A percentile compares a stretch with the other conserved stretches of the same genome.
phyloP scores from a whole-genome alignment of 1,140 invertebrate species.

The Drosophila micromelanica region DNA sequence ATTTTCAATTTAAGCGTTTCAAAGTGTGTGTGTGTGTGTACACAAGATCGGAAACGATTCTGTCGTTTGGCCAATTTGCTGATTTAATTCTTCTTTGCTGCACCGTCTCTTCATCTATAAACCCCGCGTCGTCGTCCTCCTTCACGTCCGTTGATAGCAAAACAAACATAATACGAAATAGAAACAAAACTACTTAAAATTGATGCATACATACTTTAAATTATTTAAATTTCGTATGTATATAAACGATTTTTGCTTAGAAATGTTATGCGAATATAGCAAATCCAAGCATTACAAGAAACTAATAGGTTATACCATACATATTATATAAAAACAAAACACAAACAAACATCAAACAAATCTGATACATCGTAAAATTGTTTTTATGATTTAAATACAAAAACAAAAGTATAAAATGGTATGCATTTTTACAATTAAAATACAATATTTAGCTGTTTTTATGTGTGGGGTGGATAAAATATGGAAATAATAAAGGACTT shows the following conservation, averaged over 20 bases:
- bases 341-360: slow-evolving; percentile 44
- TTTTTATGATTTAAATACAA: slow-evolving; percentile 83
- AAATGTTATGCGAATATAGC: slow-evolving; percentile 68
- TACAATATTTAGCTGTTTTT: slow-evolving; percentile 48
- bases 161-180: slow-evolving; percentile 51
- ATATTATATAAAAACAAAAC: slow-evolving; percentile 67
- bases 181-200: slow-evolving; percentile 41
- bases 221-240: slow-evolving; percentile 76
- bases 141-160: slow-evolving; percentile 67
- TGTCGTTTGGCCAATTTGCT: slow-evolving; percentile 30
- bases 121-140: slow-evolving; percentile 36
- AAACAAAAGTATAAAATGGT: slow-evolving; percentile 59
- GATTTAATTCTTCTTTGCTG: slow-evolving; percentile 43
- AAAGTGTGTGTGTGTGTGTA: slow-evolving; percentile 29
- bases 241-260: slow-evolving; percentile 60
- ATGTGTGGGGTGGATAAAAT: slow-evolving; percentile 13
- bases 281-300: slow-evolving; percentile 73
- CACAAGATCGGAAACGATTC: slow-evolving; percentile 26
- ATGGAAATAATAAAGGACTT: neutral
- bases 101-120: slow-evolving; percentile 36
- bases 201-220: slow-evolving; percentile 70
- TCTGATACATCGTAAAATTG: slow-evolving; percentile 78
- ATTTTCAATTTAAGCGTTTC: slow-evolving; percentile 43
- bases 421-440: slow-evolving; percentile 65
- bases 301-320: slow-evolving; percentile 80